Conservation (phyloP, 2,888 invertebrate species). For the Beris morrisii region DNA sequence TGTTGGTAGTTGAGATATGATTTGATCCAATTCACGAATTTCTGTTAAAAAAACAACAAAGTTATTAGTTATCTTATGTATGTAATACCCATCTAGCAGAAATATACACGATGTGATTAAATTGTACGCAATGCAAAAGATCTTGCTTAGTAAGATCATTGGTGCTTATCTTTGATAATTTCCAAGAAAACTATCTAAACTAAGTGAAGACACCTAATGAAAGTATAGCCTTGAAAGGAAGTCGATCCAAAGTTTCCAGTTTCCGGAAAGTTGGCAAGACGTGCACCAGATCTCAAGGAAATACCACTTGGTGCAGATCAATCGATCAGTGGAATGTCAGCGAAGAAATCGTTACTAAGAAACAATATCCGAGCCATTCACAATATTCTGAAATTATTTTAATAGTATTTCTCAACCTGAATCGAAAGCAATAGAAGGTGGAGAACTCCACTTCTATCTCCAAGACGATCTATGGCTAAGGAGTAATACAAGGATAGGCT, state of each 20-base stretch:
- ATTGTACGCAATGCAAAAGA: not conserved
- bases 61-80: not conserved
- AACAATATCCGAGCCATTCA: no score
- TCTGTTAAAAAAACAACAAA: slow-evolving; percentile 42
- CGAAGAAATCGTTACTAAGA: no score
- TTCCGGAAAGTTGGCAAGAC: slow-evolving; percentile 48
- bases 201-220: slow-evolving; percentile 45
- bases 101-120: not conserved
- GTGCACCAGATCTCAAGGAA: not conserved
- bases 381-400: no score
- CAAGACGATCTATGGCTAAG: no score
- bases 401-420: no score
- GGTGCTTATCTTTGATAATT: not conserved
- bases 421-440: no score
- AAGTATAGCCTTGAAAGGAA: slow-evolving; percentile 51
- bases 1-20: slow-evolving; percentile 52
- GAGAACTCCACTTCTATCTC: no score
- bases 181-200: not conserved
- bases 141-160: no score
- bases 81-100: not conserved
- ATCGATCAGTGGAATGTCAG: no score
- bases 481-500: no score
- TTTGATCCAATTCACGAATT: slow-evolving; percentile 51
- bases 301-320: no score
- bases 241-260: slow-evolving; percentile 51